phyloP scores from a whole-genome alignment of 1,140 invertebrate species.

The Cotesia glomerata region DNA sequence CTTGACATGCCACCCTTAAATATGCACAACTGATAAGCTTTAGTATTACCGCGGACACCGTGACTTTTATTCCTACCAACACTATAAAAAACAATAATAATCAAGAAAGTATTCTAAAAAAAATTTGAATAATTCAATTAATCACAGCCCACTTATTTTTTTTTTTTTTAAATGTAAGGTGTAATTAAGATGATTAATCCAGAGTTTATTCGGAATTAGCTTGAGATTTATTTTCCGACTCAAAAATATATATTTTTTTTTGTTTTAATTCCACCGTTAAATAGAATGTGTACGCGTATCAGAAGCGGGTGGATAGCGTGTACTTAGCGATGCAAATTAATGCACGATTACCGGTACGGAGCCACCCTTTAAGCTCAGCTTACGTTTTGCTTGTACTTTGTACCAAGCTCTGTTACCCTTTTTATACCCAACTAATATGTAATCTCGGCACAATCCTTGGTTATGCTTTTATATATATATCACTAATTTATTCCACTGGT shows the following conservation, averaged over 20 bases:
- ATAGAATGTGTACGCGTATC: slow-evolving; percentile 43
- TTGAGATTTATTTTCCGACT: no score
- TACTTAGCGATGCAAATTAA: slow-evolving; percentile 61
- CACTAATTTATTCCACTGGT: no score
- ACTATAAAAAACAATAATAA: no score
- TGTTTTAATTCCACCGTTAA: background rate
- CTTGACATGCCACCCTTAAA: slow-evolving; percentile 60
- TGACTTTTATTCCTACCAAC: slow-evolving; percentile 43
- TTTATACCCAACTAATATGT: background rate
- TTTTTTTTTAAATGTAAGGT: background rate
- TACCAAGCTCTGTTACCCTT: slow-evolving; percentile 24
- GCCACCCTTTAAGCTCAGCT: slow-evolving; percentile 39
- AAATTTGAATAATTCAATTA: no score
- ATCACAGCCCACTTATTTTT: no score
- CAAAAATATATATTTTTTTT: background rate
- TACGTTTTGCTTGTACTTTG: slow-evolving; percentile 7
- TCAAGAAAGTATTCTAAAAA: no score
- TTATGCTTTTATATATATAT: background rate
- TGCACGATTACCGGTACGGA: slow-evolving; percentile 56
- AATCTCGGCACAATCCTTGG: no score
- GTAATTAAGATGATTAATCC: background rate
- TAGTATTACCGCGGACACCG: slow-evolving; percentile 50
- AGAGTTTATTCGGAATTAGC: no score
- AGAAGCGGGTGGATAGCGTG: slow-evolving; percentile 53
- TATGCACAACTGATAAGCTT: slow-evolving; percentile 54